Evolutionary conservation across 2,888 invertebrate species (phyloP).

Genomic region (Ormyrus nitidulus): DNA sequence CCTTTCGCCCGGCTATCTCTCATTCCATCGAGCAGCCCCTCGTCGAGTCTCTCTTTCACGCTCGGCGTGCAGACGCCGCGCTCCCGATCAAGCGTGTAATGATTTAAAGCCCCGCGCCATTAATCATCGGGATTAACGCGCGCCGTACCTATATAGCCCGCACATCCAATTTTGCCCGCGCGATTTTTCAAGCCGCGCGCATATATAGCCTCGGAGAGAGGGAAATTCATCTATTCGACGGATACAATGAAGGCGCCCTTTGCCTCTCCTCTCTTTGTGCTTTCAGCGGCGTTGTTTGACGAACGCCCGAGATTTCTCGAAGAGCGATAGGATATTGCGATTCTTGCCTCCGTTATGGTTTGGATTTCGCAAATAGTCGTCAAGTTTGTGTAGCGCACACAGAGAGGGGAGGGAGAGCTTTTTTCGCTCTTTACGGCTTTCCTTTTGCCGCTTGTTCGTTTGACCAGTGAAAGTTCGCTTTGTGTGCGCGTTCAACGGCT

Average conservation of each 20-base stretch:
- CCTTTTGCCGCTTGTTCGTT: background rate
- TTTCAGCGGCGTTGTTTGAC: constrained; percentile 12
- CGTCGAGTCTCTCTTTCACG: background rate
- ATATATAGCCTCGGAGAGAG: background rate
- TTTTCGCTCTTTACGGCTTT: no score
- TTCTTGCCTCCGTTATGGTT: background rate
- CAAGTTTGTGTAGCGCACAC: background rate
- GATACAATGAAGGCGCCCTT: constrained; percentile 29
- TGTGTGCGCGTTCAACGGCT: background rate
- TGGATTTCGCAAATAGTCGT: constrained; percentile 13
- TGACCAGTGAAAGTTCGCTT: background rate
- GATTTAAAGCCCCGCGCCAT: constrained; percentile 67
- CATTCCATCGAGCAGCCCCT: constrained; percentile 40
- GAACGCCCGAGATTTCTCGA: constrained; percentile 4
- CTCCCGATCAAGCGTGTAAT: constrained; percentile 66
- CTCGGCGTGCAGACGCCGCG: constrained; percentile 42
- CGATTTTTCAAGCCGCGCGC: background rate
- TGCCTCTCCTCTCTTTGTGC: background rate
- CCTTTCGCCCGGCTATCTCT: constrained; percentile 24
- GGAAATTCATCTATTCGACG: constrained; percentile 32
- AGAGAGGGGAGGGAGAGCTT: no score
- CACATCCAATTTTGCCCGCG: background rate
- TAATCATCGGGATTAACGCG: constrained; percentile 69
- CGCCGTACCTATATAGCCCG: constrained; percentile 9
- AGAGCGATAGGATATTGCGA: constrained; percentile 25